phyloP scores from a whole-genome alignment of 2,888 invertebrate genomes.

The Dicyrtoma fusca region DNA sequence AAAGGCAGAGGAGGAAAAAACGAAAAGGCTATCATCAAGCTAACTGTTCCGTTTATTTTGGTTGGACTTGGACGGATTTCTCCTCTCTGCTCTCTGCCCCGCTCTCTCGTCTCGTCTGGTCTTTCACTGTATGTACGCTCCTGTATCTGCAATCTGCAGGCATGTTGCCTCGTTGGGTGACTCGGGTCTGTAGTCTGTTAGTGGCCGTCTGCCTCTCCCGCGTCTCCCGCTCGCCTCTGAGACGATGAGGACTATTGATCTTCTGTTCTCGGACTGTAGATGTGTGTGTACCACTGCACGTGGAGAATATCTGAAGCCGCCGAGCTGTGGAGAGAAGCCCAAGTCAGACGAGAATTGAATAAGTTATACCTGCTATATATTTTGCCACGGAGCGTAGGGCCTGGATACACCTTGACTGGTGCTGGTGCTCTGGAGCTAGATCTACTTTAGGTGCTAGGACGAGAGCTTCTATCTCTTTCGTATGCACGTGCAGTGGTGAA shows the following conservation, averaged over 20 bases:
- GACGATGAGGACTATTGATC: conserved; percentile 31
- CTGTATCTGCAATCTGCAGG: no score
- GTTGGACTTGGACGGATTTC: neutral
- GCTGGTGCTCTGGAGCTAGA: neutral
- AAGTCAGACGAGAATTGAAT: conserved; percentile 4
- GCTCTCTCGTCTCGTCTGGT: neutral
- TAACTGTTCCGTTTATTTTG: neutral
- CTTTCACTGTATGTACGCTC: neutral
- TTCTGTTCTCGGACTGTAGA: conserved; percentile 16
- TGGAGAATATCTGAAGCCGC: conserved; percentile 4
- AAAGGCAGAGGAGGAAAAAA: neutral
- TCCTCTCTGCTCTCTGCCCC: neutral
- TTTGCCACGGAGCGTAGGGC: neutral
- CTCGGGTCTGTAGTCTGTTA: no score
- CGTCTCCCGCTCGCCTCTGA: conserved; percentile 21
- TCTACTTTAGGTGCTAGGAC: no score
- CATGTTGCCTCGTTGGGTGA: neutral
- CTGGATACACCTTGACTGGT: neutral
- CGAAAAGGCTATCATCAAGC: conserved; percentile 9
- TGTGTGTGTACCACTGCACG: conserved; percentile 21
- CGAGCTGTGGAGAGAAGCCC: no score
- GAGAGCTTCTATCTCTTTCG: no score
- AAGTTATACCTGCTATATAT: conserved; percentile 16
- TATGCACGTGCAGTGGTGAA: no score
- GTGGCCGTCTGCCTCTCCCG: neutral